phyloP scores from a whole-genome alignment of 2,888 invertebrate species.

The Zonitis immaculata region DNA sequence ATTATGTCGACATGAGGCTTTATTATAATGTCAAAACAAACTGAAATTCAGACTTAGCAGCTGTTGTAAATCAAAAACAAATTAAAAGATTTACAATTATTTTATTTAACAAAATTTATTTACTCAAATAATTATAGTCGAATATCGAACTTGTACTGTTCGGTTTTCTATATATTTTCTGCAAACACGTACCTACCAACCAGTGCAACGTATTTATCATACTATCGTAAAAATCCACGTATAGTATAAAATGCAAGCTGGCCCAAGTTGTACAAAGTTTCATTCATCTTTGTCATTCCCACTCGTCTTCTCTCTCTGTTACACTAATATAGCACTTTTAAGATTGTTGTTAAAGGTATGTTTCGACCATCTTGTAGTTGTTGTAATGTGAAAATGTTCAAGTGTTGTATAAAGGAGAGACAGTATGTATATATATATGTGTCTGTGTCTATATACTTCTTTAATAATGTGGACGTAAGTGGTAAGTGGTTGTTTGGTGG shows the following conservation, averaged over 20 bases:
- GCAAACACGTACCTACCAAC: no score
- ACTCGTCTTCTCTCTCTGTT: background rate
- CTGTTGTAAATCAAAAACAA: background rate
- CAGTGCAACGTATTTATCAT: background rate
- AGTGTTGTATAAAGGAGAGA: conserved; percentile 10
- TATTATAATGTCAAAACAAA: background rate
- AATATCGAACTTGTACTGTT: no score
- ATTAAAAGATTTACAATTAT: background rate
- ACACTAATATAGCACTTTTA: background rate
- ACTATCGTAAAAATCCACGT: background rate
- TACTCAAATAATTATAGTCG: no score
- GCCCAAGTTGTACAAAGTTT: background rate
- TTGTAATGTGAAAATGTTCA: conserved; percentile 9
- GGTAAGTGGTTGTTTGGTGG: conserved; percentile 18
- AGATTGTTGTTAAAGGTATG: background rate
- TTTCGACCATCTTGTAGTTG: background rate
- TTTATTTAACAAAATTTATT: no score
- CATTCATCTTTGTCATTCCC: background rate
- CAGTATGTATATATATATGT: conserved; percentile 3
- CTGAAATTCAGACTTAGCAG: background rate
- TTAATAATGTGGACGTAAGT: conserved; percentile 14
- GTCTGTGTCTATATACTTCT: no score
- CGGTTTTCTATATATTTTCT: no score
- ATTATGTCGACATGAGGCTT: background rate
- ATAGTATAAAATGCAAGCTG: background rate